Evolutionary conservation across 2,888 invertebrate species (phyloP), one percentile per base, ranked within the genome.

Genomic region (Petrolisthes manimaculis): DNA sequence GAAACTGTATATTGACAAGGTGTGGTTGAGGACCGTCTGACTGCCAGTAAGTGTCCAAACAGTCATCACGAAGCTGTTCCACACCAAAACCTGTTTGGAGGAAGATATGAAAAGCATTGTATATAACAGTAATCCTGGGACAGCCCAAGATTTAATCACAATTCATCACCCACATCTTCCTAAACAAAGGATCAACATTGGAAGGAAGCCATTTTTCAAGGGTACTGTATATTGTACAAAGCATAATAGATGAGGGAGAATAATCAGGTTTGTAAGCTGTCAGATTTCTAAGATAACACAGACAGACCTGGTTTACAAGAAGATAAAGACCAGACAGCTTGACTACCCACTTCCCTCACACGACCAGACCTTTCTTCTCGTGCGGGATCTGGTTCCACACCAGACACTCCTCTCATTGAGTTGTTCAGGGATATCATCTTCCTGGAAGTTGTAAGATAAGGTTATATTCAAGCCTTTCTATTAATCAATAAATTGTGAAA

Each of bases 21-120:
- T 99, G 99, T 4, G 99, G 99, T 90, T 99, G 95, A 92, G 99
- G 99, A 0, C 99, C 99, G 93, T 99, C 99, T 0, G 99, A 99
- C 93, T 99, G 99, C 99, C 99, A 99, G 93, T 99, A 99, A 4
- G 98, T 98, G 92, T 99, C 99, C 93, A 97, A 96, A 91, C 97
- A 97, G 92, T 98, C 97, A 93, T 99, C 98, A 91, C 99, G 94
- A 75, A 99, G 93, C 92, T 99, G 99, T 92, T 99, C 98, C 5
- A 99, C 98, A 4, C 99, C 99, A 94, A 98, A 99, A 78, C 99
- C 99, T 97, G 37, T 18, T 2, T 9, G 37, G 37, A 37, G 2
- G 37, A 37, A 37, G 37, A 37, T 67, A 67, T 67, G 67, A 67
- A n/a, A n/a, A 67, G n/a, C 67, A 67, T 12, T 14, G 67, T n/a